Percentiles rank a stretch among this genome's conserved stretches.
These are phyloP conservation scores for Parnassius orleans DNA, from an alignment of 2,888 invertebrate genomes.

Conservation along the genomic window DNA sequence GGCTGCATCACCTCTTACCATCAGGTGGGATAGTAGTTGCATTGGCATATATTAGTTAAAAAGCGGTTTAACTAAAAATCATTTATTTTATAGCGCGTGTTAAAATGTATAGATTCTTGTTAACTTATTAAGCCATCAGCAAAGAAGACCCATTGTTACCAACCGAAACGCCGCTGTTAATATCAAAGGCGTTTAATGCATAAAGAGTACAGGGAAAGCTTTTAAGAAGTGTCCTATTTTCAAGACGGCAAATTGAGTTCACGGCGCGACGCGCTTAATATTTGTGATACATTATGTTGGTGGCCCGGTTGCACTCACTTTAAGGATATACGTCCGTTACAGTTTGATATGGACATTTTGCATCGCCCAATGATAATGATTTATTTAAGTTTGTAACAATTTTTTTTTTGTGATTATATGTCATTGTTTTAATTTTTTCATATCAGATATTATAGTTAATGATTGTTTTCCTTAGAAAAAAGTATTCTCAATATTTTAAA, in stretches of 20 bases:
- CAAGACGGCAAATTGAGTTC: conserved; percentile 48
- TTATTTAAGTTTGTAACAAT: neutral
- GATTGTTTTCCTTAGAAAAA: too few species aligned
- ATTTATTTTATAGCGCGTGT: neutral
- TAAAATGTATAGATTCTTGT: too few species aligned
- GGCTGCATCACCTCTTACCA: too few species aligned
- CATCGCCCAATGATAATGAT: conserved; percentile 25
- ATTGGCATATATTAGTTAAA: too few species aligned
- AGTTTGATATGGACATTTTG: conserved; percentile 30
- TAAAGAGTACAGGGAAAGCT: conserved; percentile 41
- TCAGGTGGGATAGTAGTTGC: too few species aligned
- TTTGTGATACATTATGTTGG: conserved; percentile 24
- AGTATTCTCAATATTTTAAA: too few species aligned
- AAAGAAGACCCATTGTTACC: conserved; percentile 9
- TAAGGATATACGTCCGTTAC: conserved; percentile 31
- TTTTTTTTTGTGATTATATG: too few species aligned
- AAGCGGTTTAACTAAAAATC: too few species aligned
- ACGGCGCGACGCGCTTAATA: conserved; percentile 23
- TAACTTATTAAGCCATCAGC: neutral
- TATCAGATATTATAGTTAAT: too few species aligned
- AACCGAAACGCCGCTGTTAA: conserved; percentile 7
- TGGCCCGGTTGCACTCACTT: conserved; percentile 27
- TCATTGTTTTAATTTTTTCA: too few species aligned
- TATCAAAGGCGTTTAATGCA: conserved; percentile 21
- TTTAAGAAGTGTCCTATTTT: conserved; percentile 43